phyloP scores from a whole-genome alignment of 2,113 vertebrate genomes.

The Eretmodus cyanostictus region DNA sequence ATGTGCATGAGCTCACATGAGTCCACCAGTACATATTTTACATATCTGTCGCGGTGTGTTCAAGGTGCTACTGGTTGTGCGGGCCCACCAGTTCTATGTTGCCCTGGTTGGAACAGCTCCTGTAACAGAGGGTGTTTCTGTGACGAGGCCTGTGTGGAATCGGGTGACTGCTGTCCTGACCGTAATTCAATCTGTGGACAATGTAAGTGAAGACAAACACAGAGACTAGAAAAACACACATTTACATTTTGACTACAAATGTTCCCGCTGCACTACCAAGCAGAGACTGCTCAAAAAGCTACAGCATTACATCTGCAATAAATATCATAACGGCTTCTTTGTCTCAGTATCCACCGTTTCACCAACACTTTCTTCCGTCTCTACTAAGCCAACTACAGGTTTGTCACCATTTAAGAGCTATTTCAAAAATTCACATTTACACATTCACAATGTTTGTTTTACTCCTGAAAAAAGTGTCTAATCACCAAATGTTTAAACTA shows the following conservation, averaged over 20 bases:
- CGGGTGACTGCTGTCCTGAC: slow-evolving; percentile 9
- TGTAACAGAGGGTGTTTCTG: background rate
- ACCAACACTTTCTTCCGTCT: background rate
- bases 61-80: slow-evolving; percentile 25
- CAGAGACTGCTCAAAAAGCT: background rate
- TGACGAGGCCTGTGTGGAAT: fast-evolving
- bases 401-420: background rate
- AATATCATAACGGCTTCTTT: background rate
- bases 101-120: background rate
- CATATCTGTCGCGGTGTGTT: background rate
- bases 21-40: background rate
- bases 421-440: background rate
- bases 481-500: background rate
- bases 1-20: background rate
- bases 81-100: slow-evolving; percentile 37
- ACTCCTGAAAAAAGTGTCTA: background rate
- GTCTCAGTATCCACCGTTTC: background rate
- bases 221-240: background rate
- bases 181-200: background rate
- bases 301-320: background rate
- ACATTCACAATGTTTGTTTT: background rate
- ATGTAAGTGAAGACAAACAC: background rate
- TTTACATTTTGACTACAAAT: background rate
- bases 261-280: background rate
- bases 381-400: background rate